These are phyloP conservation scores for Drosophila borealis DNA, from an alignment of 2,888 invertebrate species.

Conservation along the genomic window DNA sequence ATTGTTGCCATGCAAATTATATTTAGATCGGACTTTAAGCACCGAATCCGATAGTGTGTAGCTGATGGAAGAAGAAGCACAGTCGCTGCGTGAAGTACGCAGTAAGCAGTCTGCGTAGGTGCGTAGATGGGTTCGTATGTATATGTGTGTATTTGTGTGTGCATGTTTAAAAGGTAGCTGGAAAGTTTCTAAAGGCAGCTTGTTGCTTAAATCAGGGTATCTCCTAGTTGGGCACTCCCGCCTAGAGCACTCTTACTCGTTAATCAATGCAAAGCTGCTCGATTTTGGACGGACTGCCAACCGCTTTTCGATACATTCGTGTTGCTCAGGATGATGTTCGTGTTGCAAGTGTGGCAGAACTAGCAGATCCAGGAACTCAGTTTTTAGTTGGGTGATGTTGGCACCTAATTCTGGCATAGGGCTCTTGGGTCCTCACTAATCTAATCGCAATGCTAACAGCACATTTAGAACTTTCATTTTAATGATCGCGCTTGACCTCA, in stretches of 20 bases:
- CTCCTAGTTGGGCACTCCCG: background rate
- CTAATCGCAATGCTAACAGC: constrained; percentile 42
- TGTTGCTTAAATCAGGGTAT: background rate
- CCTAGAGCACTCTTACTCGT: background rate
- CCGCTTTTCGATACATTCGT: background rate
- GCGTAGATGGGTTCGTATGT: too few relatives aligned
- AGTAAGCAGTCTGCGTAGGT: too few relatives aligned
- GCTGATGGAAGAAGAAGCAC: too few relatives aligned
- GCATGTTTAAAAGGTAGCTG: too few relatives aligned
- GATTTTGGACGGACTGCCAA: background rate
- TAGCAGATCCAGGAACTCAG: constrained; percentile 3
- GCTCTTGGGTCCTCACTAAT: constrained; percentile 33
- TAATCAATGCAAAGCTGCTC: constrained; percentile 30
- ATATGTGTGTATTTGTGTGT: too few relatives aligned
- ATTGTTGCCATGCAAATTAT: too few relatives aligned
- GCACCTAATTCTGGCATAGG: constrained; percentile 9
- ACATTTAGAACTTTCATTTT: constrained; percentile 35
- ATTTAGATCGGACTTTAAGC: too few relatives aligned
- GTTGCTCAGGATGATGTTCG: background rate
- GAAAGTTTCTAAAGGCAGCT: background rate
- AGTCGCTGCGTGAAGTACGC: too few relatives aligned
- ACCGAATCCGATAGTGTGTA: too few relatives aligned
- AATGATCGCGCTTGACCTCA: constrained; percentile 62
- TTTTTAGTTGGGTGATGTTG: background rate
- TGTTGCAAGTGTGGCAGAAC: constrained; percentile 20